Evolutionary conservation across 2,113 vertebrate genomes (phyloP).

Genomic region (Malurus elegans): DNA sequence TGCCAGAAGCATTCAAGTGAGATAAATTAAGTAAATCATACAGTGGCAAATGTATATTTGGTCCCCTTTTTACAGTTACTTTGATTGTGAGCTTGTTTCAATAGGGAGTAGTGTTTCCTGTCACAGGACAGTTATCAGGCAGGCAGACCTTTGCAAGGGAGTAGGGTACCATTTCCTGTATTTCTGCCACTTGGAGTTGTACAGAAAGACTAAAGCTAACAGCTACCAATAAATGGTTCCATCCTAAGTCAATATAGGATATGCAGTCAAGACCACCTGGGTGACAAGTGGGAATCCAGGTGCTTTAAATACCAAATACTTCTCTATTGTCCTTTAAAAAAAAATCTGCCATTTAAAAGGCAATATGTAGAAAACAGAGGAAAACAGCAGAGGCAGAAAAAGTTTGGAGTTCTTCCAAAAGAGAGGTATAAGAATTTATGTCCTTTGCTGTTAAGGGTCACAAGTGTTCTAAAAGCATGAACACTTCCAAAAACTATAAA

Average conservation of each 20-base stretch:
- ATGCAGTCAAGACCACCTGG: not conserved
- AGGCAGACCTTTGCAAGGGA: not conserved
- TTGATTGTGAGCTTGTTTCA: not conserved
- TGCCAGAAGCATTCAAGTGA: not conserved
- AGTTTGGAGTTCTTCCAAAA: not conserved
- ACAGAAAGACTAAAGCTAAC: not conserved
- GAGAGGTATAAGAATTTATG: not conserved
- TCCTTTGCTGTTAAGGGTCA: not conserved
- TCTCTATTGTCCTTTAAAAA: not conserved
- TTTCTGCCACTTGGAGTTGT: not conserved
- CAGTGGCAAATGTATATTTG: not conserved
- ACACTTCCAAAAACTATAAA: not conserved
- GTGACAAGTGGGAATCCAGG: not conserved
- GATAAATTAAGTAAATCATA: not conserved
- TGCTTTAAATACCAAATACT: not conserved
- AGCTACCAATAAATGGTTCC: not conserved
- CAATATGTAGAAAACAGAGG: not conserved
- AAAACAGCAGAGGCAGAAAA: not conserved
- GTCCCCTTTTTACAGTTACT: not conserved
- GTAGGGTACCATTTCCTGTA: accelerated
- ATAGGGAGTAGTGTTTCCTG: too few relatives aligned
- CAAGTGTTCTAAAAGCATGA: not conserved
- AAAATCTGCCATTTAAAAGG: not conserved
- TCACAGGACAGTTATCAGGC: not conserved
- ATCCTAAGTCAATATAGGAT: not conserved